A percentile compares a stretch with the other conserved stretches of the same genome.
Conservation (phyloP, 2,113 vertebrate genomes). For the Sander lucioperca region DNA sequence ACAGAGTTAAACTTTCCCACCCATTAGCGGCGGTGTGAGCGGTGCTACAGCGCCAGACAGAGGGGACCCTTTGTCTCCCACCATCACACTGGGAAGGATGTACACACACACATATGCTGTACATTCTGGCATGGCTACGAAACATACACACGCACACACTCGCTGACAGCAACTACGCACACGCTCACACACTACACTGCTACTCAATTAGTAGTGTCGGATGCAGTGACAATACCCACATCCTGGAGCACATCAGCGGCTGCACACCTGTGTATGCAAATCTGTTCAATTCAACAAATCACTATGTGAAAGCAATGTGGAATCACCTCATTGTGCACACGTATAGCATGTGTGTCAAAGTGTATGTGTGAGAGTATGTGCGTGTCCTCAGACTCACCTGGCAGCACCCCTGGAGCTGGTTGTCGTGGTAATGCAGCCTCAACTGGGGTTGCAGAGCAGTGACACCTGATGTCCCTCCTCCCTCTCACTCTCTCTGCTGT, state of each 20-base stretch:
- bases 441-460: conserved; percentile 69
- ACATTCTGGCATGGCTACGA: conserved; percentile 41
- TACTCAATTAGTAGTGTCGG: neutral
- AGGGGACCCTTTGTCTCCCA: conserved; percentile 82
- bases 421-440: conserved; percentile 77
- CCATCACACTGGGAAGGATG: conserved; percentile 64
- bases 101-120: conserved; percentile 60
- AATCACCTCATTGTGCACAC: conserved; percentile 17
- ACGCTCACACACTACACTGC: neutral
- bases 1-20: conserved; percentile 75
- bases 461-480: conserved; percentile 79
- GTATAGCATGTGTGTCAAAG: conserved; percentile 43
- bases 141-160: conserved; percentile 12
- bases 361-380: conserved; percentile 26
- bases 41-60: conserved; percentile 72
- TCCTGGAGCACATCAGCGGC: conserved; percentile 33
- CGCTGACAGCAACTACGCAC: neutral
- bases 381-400: conserved; percentile 80
- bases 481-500: conserved; percentile 71
- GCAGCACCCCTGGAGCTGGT: conserved; percentile 65
- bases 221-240: conserved; percentile 50
- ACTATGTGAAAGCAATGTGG: conserved; percentile 33
- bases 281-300: conserved; percentile 14
- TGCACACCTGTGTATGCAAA: conserved; percentile 59
- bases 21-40: conserved; percentile 47